Base-by-base conservation (phyloP, 1,140 invertebrate genomes). In the Procambarus clarkii region DNA sequence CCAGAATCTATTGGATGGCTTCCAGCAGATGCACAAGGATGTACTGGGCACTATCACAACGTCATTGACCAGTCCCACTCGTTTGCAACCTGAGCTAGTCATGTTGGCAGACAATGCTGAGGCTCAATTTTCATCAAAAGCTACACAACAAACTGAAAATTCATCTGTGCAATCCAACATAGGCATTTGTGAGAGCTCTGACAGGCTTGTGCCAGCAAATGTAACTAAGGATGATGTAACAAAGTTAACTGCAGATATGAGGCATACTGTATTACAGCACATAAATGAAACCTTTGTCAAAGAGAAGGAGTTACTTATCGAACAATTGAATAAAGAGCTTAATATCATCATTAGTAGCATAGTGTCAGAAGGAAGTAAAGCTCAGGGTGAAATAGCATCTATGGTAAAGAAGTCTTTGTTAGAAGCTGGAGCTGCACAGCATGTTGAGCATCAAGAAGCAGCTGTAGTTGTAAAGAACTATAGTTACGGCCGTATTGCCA, bases 21-120 rank as follows among this genome's bases (percentile, higher is more conserved):
- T 84, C n/a, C 15, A 80, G 50, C 82, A 86, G 54, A 86, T 91
- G 89, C 89, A 91, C 21, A 18, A 48, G 13, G 89, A 91, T 80
- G 77, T 88, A 34, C 13, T 88, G 8, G 58, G 18, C 11, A 64
- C 76, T 21, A 79, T 91, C 54, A 64, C 45, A n/a, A 21, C 81
- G 44, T 83, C 60, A 34, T 3, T 83, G 24, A 34, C 45, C 11
- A 54, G 4, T 48, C 44, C 48, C 77, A 18, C 45, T 46, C 45
- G 48, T 45, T 21, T 45, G 48, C 44, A 34, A 74, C 69, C 24
- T 74, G 69, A 8, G 34, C 24, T 9, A 34, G 69, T 1, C 11
- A 74, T 7, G 1, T 5, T 9, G 34, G 18, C 64, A 15, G 64
- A 18, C 13, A 69, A 11, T 69, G 64, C 4, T 69, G 11, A 69